Percentiles rank a stretch among this genome's conserved stretches.
phyloP scores from a whole-genome alignment of 2,888 invertebrate genomes.

The Eupithecia dodoneata region DNA sequence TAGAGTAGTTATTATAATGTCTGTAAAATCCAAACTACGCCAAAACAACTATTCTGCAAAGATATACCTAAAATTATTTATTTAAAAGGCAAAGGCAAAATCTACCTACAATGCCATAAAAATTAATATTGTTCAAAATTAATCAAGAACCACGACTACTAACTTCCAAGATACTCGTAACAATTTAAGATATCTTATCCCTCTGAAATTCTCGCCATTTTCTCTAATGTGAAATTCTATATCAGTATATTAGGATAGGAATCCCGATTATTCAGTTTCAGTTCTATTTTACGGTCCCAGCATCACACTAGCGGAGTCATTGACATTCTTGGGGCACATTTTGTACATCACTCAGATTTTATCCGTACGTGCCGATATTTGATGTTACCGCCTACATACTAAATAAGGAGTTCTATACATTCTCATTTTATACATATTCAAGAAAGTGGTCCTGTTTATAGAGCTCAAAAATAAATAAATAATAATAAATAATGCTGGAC shows the following conservation, averaged over 20 bases:
- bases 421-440: neutral
- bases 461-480: neutral
- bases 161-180: neutral
- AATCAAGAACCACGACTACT: neutral
- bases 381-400: conserved; percentile 26
- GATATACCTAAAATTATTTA: neutral
- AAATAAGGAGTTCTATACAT: conserved; percentile 10
- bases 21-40: neutral
- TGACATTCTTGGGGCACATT: conserved; percentile 36
- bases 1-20: neutral
- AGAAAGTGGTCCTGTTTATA: neutral
- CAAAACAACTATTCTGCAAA: neutral
- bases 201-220: conserved; percentile 5
- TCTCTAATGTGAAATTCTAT: conserved; percentile 22
- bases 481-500: too few relatives aligned
- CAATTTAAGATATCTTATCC: neutral
- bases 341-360: conserved; percentile 37
- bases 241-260: conserved; percentile 34
- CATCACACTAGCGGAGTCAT: conserved; percentile 30
- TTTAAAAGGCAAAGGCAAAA: neutral
- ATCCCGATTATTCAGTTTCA: conserved; percentile 36
- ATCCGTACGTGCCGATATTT: conserved; percentile 32
- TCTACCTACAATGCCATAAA: neutral
- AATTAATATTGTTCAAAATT: neutral
- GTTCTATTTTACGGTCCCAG: conserved; percentile 29